Conservation (phyloP, 2,888 invertebrate genomes). For the Argyresthia goedartella region DNA sequence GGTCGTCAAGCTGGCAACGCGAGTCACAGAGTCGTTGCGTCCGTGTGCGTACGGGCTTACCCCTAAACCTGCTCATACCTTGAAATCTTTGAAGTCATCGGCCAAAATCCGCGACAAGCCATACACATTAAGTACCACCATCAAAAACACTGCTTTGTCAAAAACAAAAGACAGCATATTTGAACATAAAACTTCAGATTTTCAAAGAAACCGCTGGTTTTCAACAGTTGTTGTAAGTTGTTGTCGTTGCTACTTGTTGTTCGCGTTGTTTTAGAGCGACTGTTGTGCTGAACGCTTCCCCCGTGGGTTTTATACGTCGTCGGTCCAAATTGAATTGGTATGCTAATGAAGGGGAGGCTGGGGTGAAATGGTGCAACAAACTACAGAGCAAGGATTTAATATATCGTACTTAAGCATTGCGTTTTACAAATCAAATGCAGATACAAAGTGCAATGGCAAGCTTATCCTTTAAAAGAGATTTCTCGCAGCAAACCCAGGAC, state of each 20-base stretch:
- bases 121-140: conserved; percentile 14
- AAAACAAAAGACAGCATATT: conserved; percentile 13
- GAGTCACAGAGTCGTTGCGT: too few species aligned
- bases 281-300: conserved; percentile 7
- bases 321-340: conserved; percentile 23
- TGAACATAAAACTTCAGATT: background rate
- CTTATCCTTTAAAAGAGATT: too few species aligned
- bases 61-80: too few species aligned
- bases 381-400: too few species aligned
- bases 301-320: conserved; percentile 23
- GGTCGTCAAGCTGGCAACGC: too few species aligned
- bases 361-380: conserved; percentile 10
- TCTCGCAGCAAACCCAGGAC: too few species aligned
- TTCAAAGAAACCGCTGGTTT: background rate
- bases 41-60: too few species aligned
- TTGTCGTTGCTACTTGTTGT: background rate
- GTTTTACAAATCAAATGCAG: too few species aligned
- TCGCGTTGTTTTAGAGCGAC: background rate
- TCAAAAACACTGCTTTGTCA: conserved; percentile 9
- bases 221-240: too few species aligned
- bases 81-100: conserved; percentile 18
- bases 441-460: too few species aligned
- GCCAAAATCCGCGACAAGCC: conserved; percentile 11
- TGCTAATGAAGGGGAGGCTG: conserved; percentile 26
- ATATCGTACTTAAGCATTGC: too few species aligned